Evolutionary conservation across 2,113 vertebrate genomes (phyloP).

Genomic region (Archilochus colubris): DNA sequence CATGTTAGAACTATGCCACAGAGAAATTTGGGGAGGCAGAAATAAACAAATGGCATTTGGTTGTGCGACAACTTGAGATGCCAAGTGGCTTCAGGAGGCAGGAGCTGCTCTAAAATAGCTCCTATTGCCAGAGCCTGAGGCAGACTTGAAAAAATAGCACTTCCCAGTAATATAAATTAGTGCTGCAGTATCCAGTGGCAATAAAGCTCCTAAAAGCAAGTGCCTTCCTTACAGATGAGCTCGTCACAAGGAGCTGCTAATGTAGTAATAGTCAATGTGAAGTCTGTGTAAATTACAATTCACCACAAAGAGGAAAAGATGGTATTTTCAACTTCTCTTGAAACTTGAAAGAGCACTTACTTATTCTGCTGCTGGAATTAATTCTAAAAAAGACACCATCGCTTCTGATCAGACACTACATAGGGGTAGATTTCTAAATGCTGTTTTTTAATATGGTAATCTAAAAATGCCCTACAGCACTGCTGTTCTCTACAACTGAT

Average conservation of each 20-base stretch:
- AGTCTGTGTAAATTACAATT: not conserved
- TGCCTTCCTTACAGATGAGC: not conserved
- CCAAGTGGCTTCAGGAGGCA: not conserved
- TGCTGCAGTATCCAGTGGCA: constrained; percentile 47
- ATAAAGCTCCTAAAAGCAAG: constrained; percentile 30
- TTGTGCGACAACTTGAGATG: not conserved
- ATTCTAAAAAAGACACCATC: not conserved
- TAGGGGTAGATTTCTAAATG: not conserved
- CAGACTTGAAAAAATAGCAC: constrained; percentile 53
- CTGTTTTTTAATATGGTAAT: not conserved
- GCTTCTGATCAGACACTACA: not conserved
- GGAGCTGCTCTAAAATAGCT: not conserved
- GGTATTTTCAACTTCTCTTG: not conserved
- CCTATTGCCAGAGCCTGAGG: constrained; percentile 53
- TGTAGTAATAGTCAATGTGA: not conserved
- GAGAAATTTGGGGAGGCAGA: not conserved
- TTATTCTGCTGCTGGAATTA: not conserved
- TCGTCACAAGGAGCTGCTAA: not conserved
- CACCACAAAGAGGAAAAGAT: not conserved
- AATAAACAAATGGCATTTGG: not conserved
- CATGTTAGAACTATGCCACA: not conserved
- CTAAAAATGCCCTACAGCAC: not conserved
- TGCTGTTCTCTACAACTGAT: not conserved
- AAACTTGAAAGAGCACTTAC: not conserved
- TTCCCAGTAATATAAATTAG: constrained; percentile 31